Percentiles rank a stretch among this genome's conserved stretches.
Evolutionary conservation across 2,797 vertebrate species (phyloP).

Genomic region (Mormyrus proboscirostris): DNA sequence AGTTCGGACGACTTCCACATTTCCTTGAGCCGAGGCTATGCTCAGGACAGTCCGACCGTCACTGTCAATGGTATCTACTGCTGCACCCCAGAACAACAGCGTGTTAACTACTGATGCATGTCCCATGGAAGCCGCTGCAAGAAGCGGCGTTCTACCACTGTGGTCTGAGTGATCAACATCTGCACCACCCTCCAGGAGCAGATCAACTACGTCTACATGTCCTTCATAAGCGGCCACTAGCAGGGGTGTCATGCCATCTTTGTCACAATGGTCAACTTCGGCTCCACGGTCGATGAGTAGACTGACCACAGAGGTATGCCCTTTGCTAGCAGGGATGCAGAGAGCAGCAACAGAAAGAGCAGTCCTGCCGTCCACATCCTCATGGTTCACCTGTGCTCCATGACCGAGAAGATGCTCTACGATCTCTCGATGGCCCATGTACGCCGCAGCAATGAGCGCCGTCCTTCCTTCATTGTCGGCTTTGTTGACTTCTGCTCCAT

Average conservation of each 20-base stretch:
- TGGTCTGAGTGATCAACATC: conserved; percentile 96
- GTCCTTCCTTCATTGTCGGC: conserved; percentile 95
- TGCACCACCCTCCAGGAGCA: conserved; percentile 91
- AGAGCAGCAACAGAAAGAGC: conserved; percentile 92
- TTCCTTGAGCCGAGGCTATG: conserved; percentile 94
- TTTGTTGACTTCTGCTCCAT: conserved; percentile 93
- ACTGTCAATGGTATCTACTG: conserved; percentile 93
- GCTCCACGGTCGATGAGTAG: conserved; percentile 89
- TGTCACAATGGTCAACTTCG: conserved; percentile 94
- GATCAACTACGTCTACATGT: conserved; percentile 91
- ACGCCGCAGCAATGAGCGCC: conserved; percentile 89
- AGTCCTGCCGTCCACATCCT: conserved; percentile 91
- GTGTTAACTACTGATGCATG: conserved; percentile 93
- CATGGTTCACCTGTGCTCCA: conserved; percentile 88
- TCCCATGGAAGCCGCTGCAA: conserved; percentile 96
- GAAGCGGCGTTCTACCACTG: conserved; percentile 90
- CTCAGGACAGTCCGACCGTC: conserved; percentile 95
- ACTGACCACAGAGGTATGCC: conserved; percentile 89
- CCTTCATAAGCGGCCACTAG: conserved; percentile 97
- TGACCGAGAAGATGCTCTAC: conserved; percentile 93
- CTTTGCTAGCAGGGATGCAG: conserved; percentile 92
- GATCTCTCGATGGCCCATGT: conserved; percentile 96
- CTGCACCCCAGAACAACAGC: conserved; percentile 93
- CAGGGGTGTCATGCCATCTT: conserved; percentile 95
- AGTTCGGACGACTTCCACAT: conserved; percentile 93